Evolutionary conservation across 1,140 invertebrate genomes (phyloP).

Genomic region (Antheraea pernyi): DNA sequence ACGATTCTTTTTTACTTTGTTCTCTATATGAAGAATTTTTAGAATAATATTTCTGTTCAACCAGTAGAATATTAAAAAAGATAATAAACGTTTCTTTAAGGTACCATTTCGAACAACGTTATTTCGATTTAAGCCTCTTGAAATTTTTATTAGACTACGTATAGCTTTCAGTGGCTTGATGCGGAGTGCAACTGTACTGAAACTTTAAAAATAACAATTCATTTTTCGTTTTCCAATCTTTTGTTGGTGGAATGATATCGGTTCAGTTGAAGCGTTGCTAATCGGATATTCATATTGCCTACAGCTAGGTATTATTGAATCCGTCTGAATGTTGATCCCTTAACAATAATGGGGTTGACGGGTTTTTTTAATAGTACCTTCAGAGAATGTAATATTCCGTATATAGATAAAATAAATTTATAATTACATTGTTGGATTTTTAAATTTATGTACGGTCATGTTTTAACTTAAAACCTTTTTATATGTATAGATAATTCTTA

Average conservation of each 20-base stretch:
- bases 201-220: constrained; percentile 18
- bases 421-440: no score
- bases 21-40: no score
- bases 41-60: no score
- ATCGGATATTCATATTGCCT: constrained; percentile 13
- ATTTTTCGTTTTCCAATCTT: constrained; percentile 22
- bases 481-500: no score
- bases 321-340: neutral
- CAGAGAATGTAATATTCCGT: neutral
- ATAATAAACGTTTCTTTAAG: neutral
- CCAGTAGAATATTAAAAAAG: neutral
- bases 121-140: constrained; percentile 45
- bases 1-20: no score
- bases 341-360: neutral
- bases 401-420: neutral
- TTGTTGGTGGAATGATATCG: constrained; percentile 12
- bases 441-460: no score
- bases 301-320: constrained; percentile 10
- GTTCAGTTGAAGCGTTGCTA: constrained; percentile 7
- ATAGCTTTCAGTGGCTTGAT: constrained; percentile 10
- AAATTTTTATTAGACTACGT: constrained; percentile 36
- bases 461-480: no score
- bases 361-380: neutral
- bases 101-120: constrained; percentile 8
- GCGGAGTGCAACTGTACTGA: neutral